Evolutionary conservation across 2,113 vertebrate genomes (phyloP).

Genomic region (Pithys albifrons): DNA sequence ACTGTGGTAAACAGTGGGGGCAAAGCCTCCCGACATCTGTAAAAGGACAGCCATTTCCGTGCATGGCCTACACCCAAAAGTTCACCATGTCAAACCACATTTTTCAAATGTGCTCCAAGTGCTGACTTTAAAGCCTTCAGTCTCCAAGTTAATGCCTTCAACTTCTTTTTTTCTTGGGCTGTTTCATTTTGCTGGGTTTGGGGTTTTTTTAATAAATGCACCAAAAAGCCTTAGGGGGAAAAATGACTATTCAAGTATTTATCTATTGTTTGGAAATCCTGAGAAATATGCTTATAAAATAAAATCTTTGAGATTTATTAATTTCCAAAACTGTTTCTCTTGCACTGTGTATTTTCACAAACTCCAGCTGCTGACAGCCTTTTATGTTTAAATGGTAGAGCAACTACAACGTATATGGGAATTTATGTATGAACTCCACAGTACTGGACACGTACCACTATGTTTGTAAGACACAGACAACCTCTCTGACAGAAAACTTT

Average conservation of each 20-base stretch:
- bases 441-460: background rate
- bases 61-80: slow-evolving; percentile 4
- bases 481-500: background rate
- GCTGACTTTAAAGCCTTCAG: slow-evolving; percentile 37
- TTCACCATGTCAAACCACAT: slow-evolving; percentile 42
- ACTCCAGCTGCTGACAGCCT: slow-evolving; percentile 9
- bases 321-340: slow-evolving; percentile 29
- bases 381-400: slow-evolving; percentile 3
- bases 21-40: background rate
- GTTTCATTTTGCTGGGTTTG: background rate
- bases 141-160: slow-evolving; percentile 17
- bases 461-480: background rate
- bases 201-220: slow-evolving; percentile 13
- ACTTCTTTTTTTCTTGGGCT: background rate
- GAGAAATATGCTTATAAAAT: slow-evolving; percentile 43
- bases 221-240: background rate
- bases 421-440: background rate
- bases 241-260: slow-evolving; percentile 4
- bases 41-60: background rate
- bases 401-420: background rate
- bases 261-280: slow-evolving; percentile 36
- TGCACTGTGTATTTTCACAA: background rate
- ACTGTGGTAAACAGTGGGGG: background rate
- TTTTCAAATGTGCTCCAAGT: slow-evolving; percentile 39
- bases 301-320: slow-evolving; percentile 33